A percentile compares a stretch with the other conserved stretches of the same genome.
phyloP scores from a whole-genome alignment of 2,888 invertebrate species.

The Himalopsyche japonica region DNA sequence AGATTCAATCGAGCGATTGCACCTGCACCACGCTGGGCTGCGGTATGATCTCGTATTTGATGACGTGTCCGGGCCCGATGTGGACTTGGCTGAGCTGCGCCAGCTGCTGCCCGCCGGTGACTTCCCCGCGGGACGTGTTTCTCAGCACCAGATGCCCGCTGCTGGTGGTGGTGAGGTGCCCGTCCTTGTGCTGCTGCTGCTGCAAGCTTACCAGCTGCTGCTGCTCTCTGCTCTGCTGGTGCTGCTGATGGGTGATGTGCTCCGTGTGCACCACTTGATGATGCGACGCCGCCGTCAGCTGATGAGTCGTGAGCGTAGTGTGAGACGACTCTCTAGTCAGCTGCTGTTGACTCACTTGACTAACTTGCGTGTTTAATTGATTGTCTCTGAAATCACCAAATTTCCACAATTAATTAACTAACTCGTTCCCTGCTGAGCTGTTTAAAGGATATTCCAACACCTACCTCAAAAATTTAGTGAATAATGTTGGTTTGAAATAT shows the following conservation, averaged over 20 bases:
- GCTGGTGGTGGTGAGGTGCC: slow-evolving; percentile 15
- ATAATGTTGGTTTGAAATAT: too few relatives aligned
- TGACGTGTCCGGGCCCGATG: slow-evolving; percentile 51
- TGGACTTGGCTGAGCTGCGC: slow-evolving; percentile 49
- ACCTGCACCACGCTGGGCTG: slow-evolving; percentile 57
- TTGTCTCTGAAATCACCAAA: slow-evolving; percentile 5
- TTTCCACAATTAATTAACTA: background rate
- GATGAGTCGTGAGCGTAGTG: slow-evolving; percentile 17
- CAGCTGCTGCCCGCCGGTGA: slow-evolving; percentile 53
- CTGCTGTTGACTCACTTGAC: slow-evolving; percentile 31
- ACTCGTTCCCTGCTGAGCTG: too few relatives aligned
- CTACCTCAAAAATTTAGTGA: too few relatives aligned
- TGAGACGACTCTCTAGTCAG: slow-evolving; percentile 24
- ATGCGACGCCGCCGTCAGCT: slow-evolving; percentile 10
- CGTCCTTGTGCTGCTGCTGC: slow-evolving; percentile 33
- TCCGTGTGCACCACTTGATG: slow-evolving; percentile 39
- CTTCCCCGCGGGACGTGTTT: slow-evolving; percentile 53
- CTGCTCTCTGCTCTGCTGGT: slow-evolving; percentile 32
- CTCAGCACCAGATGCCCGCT: slow-evolving; percentile 44
- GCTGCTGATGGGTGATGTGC: slow-evolving; percentile 42
- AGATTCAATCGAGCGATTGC: slow-evolving; percentile 54
- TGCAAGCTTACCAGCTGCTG: slow-evolving; percentile 20
- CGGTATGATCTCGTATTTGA: slow-evolving; percentile 65
- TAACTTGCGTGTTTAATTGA: slow-evolving; percentile 20
- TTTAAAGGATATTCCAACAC: too few relatives aligned